phyloP scores from a whole-genome alignment of 2,797 vertebrate species.

The Coilia nasus region DNA sequence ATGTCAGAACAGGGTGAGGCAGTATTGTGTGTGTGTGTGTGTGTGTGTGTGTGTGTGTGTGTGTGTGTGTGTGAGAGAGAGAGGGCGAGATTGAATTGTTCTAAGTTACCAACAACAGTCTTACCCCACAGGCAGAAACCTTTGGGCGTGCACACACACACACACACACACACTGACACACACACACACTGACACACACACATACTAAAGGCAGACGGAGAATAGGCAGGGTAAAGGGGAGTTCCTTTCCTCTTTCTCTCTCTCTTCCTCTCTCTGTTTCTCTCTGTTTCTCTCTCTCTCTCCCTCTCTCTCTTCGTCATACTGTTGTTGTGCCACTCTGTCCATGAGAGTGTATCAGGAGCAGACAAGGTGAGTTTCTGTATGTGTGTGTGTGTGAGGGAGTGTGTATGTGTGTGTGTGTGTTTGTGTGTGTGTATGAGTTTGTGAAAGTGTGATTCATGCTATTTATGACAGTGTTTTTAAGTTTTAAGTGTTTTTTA shows the following conservation, averaged over 20 bases:
- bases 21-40: slow-evolving; percentile 37
- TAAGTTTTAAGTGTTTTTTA: too few species aligned
- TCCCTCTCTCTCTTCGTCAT: neutral
- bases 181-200: neutral
- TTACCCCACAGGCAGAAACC: slow-evolving; percentile 9
- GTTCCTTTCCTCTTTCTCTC: neutral
- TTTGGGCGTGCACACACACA: neutral
- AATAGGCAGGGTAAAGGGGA: slow-evolving; percentile 22
- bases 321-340: neutral
- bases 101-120: slow-evolving; percentile 49
- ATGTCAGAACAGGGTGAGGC: slow-evolving; percentile 54
- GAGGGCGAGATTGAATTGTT: slow-evolving; percentile 53
- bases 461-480: too few species aligned
- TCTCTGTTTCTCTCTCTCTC: too few species aligned
- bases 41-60: neutral
- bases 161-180: neutral
- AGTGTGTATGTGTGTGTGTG: neutral
- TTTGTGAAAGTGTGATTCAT: neutral
- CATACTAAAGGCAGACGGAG: neutral
- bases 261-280: too few species aligned
- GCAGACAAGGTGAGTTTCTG: neutral
- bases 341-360: neutral
- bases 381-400: neutral
- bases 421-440: neutral
- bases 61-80: slow-evolving; percentile 20